These are phyloP conservation scores for Cepaea hortensis DNA, from an alignment of 2,888 invertebrate species.

Conservation along the genomic window DNA sequence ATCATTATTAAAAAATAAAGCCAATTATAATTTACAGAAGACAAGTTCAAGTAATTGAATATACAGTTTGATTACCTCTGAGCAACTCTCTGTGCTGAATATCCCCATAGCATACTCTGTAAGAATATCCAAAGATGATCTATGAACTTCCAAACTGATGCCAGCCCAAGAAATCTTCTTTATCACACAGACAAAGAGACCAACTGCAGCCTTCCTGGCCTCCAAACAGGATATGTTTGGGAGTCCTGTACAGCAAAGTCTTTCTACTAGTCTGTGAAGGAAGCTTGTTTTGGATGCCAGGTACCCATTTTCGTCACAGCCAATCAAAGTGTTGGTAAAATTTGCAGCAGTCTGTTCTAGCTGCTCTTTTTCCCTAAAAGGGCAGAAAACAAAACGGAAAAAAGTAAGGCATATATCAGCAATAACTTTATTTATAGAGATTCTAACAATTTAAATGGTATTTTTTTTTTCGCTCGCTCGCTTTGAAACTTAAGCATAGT, in stretches of 20 bases:
- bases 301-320: constrained; percentile 14
- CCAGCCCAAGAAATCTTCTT: constrained; percentile 9
- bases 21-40: no score
- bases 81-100: neutral
- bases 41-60: neutral
- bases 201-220: constrained; percentile 19
- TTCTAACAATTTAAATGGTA: no score
- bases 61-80: constrained; percentile 31
- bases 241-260: constrained; percentile 31
- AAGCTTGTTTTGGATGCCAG: constrained; percentile 19
- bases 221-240: constrained; percentile 1
- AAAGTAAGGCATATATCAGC: neutral
- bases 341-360: constrained; percentile 46
- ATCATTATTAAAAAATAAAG: no score
- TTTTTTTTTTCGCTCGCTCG: no score
- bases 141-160: constrained; percentile 4
- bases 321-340: constrained; percentile 36
- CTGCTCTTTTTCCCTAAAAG: constrained; percentile 40
- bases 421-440: no score
- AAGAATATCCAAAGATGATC: constrained; percentile 24
- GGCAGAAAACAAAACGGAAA: neutral
- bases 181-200: constrained; percentile 33
- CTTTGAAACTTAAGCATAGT: no score
- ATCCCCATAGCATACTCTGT: constrained; percentile 30
- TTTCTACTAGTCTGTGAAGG: constrained; percentile 1